These are phyloP conservation scores for Serinus canaria DNA, from an alignment of 2,113 vertebrate species.

Conservation along the genomic window DNA sequence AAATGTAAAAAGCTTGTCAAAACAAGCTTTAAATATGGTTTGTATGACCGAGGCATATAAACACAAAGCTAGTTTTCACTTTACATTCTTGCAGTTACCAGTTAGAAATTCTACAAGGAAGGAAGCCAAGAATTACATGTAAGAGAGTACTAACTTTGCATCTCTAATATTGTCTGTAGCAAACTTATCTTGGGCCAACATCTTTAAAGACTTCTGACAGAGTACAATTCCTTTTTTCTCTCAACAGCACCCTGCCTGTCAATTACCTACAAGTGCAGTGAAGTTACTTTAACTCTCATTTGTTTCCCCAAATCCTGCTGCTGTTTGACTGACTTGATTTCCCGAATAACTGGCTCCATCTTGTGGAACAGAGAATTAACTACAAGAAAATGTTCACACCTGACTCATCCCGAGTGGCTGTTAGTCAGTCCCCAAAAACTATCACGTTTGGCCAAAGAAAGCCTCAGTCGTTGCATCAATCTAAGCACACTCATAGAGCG, in stretches of 20 bases:
- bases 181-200: not conserved
- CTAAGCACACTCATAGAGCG: not conserved
- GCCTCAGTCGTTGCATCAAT: not conserved
- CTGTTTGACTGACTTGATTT: not conserved
- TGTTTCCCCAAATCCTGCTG: not conserved
- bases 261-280: not conserved
- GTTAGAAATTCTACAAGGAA: not conserved
- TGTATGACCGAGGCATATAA: not conserved
- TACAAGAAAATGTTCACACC: not conserved
- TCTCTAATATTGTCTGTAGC: not conserved
- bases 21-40: not conserved
- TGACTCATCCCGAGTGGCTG: not conserved
- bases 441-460: not conserved
- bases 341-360: conserved; percentile 43
- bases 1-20: not conserved
- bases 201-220: not conserved
- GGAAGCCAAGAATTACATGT: not conserved
- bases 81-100: not conserved
- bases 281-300: not conserved
- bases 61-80: not conserved
- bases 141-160: not conserved
- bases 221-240: not conserved
- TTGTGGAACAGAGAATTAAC: conserved; percentile 25
- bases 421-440: not conserved
- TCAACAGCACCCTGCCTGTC: not conserved